Conservation (phyloP, 2,113 vertebrate genomes). For the Excalfactoria chinensis region DNA sequence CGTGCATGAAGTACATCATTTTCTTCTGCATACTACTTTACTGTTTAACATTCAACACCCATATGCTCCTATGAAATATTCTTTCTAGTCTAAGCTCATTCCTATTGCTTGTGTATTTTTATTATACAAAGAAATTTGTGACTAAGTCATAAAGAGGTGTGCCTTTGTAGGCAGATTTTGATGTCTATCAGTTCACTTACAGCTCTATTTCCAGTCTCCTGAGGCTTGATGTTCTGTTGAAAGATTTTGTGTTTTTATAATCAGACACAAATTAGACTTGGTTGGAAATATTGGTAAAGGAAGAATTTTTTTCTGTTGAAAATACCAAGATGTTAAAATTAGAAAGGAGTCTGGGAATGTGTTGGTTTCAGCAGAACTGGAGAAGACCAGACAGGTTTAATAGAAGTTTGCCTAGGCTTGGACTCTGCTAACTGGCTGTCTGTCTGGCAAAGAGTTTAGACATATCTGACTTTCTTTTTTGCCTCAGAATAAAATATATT, state of each 20-base stretch:
- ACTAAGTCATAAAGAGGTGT: background rate
- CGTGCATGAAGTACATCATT: background rate
- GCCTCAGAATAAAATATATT: background rate
- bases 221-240: background rate
- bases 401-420: background rate
- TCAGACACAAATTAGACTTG: background rate
- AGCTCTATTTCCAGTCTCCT: background rate
- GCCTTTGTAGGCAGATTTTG: background rate
- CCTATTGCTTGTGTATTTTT: background rate
- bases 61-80: background rate
- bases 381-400: conserved; percentile 10
- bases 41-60: background rate
- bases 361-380: conserved; percentile 23
- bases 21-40: background rate
- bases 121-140: background rate
- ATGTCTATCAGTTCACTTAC: background rate
- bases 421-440: background rate
- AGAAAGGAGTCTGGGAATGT: conserved; percentile 15
- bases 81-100: background rate
- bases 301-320: conserved; percentile 1
- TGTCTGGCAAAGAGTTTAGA: background rate
- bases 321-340: conserved; percentile 16
- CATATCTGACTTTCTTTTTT: background rate
- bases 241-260: background rate
- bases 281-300: conserved; percentile 11